Evolutionary conservation across 2,888 invertebrate species (phyloP), one percentile per base, ranked within the genome.

Genomic region (Cotesia congregata): DNA sequence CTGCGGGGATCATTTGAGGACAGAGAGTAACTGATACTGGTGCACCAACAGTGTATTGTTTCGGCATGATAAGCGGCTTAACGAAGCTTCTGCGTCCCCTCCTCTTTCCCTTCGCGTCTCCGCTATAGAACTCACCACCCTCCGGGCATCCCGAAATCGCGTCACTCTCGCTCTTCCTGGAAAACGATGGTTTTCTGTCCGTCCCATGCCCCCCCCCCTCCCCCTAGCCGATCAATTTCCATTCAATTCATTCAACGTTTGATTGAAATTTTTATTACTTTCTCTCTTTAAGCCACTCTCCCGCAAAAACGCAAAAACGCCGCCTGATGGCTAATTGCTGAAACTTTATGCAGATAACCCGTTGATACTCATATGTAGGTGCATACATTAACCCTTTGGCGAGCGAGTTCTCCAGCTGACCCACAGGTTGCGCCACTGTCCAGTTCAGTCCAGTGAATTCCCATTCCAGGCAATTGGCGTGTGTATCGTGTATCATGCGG

Each of bases 61-160:
- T 89, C 88, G 88, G 88, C 88, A 88, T 88, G 89, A 89, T 89
- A 89, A 89, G 89, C 89, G 88, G 89, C 89, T 89, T 89, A 89
- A 88, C 88, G 86, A 85, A 87, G 86, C 88, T 88, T 87, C 77
- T 78, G 80, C 61, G 7, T 50, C 30, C 74, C 78, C 77, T 76
- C 75, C 69, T 76, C 76, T 69, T 85, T 50, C 40, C 60, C 72
- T 50, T 50, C 67, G 20, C 60, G 41, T 39, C 71, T 67, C 67
- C 20, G 60, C 74, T 67, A 67, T 75, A 68, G 20, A 72, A 69
- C 64, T 67, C 69, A 30, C 67, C 61, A 72, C 65, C 72, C 72
- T 64, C 62, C 64, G 62, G 64, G 61, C 41, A 40, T 62, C 40
- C 17, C 50, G 50, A 3, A 12, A 50, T 50, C 7, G 9, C 50